Conservation (phyloP, 2,888 invertebrate genomes). For the Eueremaeus valkanovi region DNA sequence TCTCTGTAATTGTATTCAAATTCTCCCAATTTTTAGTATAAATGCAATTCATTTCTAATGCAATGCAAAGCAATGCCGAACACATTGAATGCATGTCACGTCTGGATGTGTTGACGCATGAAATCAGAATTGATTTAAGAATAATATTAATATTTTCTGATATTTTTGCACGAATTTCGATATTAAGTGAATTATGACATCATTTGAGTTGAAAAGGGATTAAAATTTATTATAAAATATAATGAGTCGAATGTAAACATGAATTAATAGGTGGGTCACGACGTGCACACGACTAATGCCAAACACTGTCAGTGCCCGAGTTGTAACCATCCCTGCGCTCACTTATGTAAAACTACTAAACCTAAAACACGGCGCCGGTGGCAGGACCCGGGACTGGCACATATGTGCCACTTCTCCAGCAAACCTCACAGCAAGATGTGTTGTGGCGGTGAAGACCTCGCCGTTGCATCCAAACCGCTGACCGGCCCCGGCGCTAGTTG, state of each 20-base stretch:
- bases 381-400: conserved; percentile 41
- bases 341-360: conserved; percentile 41
- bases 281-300: conserved; percentile 42
- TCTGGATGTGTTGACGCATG: conserved; percentile 11
- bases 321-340: conserved; percentile 44
- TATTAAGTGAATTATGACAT: not conserved
- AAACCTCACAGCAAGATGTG: conserved; percentile 43
- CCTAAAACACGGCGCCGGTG: conserved; percentile 39
- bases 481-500: conserved; percentile 35
- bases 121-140: conserved; percentile 8
- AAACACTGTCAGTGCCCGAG: conserved; percentile 43
- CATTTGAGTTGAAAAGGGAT: not conserved
- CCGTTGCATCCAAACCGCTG: conserved; percentile 29
- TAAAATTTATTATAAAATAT: not conserved
- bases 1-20: not conserved
- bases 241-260: too few relatives aligned
- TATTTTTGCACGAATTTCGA: conserved; percentile 24
- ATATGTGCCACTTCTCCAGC: conserved; percentile 44
- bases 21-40: not conserved
- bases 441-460: conserved; percentile 44
- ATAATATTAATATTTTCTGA: too few relatives aligned
- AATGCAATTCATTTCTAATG: not conserved
- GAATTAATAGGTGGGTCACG: conserved; percentile 42
- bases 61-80: not conserved
- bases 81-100: conserved; percentile 31